phyloP scores from a whole-genome alignment of 2,797 vertebrate genomes.

The Fistularia tabacaria region DNA sequence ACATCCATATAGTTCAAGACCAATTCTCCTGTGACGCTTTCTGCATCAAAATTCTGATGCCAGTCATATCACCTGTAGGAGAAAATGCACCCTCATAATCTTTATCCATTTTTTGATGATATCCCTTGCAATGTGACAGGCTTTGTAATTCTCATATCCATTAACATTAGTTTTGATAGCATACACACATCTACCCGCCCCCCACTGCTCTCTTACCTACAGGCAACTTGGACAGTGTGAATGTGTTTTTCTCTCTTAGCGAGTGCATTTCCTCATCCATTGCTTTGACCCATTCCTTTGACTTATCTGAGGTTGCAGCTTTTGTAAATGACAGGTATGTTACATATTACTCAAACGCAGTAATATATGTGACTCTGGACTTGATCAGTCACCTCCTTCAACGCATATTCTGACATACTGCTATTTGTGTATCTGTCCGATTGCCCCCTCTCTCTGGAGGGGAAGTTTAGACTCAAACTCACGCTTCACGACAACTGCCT shows the following conservation, averaged over 20 bases:
- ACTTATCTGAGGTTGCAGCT: constrained; percentile 2
- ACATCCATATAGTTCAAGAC: constrained; percentile 26
- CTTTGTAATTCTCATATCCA: constrained; percentile 25
- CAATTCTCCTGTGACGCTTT: constrained; percentile 11
- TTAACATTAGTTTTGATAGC: constrained; percentile 16
- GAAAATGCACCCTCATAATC: constrained; percentile 33
- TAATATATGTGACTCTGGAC: constrained; percentile 10
- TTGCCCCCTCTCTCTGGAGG: no score
- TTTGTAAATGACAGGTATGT: constrained; percentile 19
- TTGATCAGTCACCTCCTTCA: no score
- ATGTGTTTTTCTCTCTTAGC: constrained; percentile 18
- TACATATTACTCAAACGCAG: constrained; percentile 19
- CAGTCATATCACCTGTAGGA: constrained; percentile 22
- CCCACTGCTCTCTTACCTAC: constrained; percentile 21
- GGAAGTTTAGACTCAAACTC: neutral
- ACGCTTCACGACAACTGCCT: no score
- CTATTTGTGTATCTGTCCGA: no score
- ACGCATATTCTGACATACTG: no score
- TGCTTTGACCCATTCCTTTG: constrained; percentile 18
- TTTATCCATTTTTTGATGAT: constrained; percentile 15
- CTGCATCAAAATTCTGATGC: constrained; percentile 2
- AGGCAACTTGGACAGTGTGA: constrained; percentile 16
- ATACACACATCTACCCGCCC: constrained; percentile 18
- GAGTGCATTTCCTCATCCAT: constrained; percentile 9
- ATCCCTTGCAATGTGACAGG: constrained; percentile 30